Evolutionary conservation across 2,113 vertebrate genomes (phyloP).

Genomic region (Neofelis nebulosa): DNA sequence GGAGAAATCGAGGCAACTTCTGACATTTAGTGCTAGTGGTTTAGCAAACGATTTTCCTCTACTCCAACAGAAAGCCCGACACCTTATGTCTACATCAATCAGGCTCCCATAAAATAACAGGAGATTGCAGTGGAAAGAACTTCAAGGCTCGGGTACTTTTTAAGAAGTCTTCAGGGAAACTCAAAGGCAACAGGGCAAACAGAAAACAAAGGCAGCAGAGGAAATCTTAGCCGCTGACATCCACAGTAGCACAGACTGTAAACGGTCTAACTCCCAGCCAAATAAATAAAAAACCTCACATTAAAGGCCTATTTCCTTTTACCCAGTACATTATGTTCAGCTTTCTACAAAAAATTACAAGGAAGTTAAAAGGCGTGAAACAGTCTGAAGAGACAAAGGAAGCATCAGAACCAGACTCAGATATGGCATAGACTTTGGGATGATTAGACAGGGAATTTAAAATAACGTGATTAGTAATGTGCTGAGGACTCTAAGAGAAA

Average conservation of each 20-base stretch:
- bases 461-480: background rate
- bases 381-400: background rate
- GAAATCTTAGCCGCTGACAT: background rate
- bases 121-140: background rate
- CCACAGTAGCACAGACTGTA: background rate
- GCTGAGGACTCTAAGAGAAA: background rate
- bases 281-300: background rate
- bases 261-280: background rate
- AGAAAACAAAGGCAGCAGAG: background rate
- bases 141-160: background rate
- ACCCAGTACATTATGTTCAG: background rate
- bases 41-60: background rate
- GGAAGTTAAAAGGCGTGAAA: background rate
- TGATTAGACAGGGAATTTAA: background rate
- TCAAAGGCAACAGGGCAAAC: background rate
- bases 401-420: background rate
- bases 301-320: background rate
- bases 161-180: background rate
- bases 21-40: background rate
- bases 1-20: background rate
- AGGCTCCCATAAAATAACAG: background rate
- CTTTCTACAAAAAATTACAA: background rate
- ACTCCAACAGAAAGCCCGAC: background rate
- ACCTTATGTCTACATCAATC: background rate
- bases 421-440: background rate